Conservation (phyloP, 2,797 vertebrate genomes). For the Labroides dimidiatus region DNA sequence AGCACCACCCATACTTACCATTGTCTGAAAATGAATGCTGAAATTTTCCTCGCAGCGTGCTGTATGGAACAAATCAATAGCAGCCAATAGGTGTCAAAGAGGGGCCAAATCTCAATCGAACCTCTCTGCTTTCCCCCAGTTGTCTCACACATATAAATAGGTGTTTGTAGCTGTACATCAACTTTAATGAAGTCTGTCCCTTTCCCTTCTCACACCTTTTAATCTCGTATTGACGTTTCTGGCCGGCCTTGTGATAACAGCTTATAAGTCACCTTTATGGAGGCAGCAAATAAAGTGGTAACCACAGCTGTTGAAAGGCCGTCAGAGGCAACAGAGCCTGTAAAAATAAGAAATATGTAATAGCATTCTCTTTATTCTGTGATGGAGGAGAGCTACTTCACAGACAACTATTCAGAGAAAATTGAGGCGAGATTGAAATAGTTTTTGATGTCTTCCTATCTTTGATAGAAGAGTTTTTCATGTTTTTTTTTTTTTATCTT, state of each 20-base stretch:
- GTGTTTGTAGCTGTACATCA: conserved; percentile 75
- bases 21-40: conserved; percentile 37
- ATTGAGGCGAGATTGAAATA: conserved; percentile 69
- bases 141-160: conserved; percentile 77
- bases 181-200: conserved; percentile 82
- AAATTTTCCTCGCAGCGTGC: conserved; percentile 34
- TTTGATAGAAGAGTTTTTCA: conserved; percentile 42
- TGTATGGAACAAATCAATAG: conserved; percentile 61
- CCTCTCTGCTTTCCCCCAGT: conserved; percentile 52
- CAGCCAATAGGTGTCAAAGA: conserved; percentile 76
- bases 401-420: conserved; percentile 65
- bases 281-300: conserved; percentile 79
- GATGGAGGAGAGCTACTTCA: conserved; percentile 60
- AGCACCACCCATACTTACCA: conserved; percentile 17
- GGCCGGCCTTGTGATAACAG: conserved; percentile 76
- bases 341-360: conserved; percentile 80
- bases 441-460: conserved; percentile 66
- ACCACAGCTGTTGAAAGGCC: conserved; percentile 74
- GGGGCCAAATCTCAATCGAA: conserved; percentile 65
- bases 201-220: conserved; percentile 77
- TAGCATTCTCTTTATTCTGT: conserved; percentile 70
- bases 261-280: conserved; percentile 84
- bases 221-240: conserved; percentile 84
- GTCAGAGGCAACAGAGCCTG: conserved; percentile 67
- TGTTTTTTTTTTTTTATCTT: neutral